phyloP scores from a whole-genome alignment of 1,140 invertebrate species.

The Telenomus remus region DNA sequence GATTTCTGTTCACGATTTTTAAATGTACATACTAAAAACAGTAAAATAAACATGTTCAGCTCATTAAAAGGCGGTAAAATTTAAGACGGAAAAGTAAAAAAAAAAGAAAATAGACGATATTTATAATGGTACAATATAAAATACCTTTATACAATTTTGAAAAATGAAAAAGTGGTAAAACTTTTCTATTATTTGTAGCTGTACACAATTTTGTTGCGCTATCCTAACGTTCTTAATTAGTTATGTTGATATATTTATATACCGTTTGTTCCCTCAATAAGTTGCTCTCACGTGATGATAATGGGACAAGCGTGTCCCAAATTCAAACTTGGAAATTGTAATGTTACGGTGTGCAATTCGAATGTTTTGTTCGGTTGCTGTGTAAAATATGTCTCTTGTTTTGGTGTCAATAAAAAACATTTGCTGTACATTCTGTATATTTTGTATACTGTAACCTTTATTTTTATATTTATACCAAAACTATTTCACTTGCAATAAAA shows the following conservation, averaged over 20 bases:
- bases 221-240: slow-evolving; percentile 23
- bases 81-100: not conserved
- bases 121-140: not conserved
- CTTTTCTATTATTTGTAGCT: slow-evolving; percentile 10
- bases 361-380: slow-evolving; percentile 20
- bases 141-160: slow-evolving; percentile 9
- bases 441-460: slow-evolving; percentile 15
- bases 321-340: slow-evolving; percentile 28
- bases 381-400: slow-evolving; percentile 36
- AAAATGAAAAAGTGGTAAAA: not conserved
- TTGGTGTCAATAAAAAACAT: slow-evolving; percentile 8
- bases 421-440: slow-evolving; percentile 6
- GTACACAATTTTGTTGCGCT: slow-evolving; percentile 44
- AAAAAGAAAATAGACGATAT: not conserved
- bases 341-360: slow-evolving; percentile 20
- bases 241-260: slow-evolving; percentile 12
- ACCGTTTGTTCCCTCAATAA: slow-evolving; percentile 11
- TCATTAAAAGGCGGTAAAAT: slow-evolving; percentile 3
- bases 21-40: slow-evolving; percentile 10
- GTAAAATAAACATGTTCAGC: slow-evolving; percentile 7
- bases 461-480: slow-evolving; percentile 2
- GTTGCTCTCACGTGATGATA: slow-evolving; percentile 40
- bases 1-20: not conserved
- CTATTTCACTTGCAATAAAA: no score
- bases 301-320: slow-evolving; percentile 12